Base-by-base conservation (phyloP, 2,888 invertebrate species). In the Lasioglossum figueresi region DNA sequence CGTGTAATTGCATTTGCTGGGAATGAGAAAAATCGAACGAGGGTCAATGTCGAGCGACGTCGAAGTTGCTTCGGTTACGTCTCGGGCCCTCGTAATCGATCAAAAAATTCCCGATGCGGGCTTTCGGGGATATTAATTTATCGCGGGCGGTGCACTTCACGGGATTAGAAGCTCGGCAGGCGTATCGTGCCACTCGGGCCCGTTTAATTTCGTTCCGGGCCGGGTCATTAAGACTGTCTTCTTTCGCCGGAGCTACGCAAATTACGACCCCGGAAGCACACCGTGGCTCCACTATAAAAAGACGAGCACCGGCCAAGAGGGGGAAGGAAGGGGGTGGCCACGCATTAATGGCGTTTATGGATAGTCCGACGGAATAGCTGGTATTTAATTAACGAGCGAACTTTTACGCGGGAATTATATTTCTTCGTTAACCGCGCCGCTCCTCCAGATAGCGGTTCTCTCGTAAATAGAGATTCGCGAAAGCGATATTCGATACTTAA, bases 191-290 rank as follows among this genome's bases (percentile, higher is more conserved):
- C 72, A 63, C 77, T 52, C 70, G 27, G 56, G 40, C 16, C 43
- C 43, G 43, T 70, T 80, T 80, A 80, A 80, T 80, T 80, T 56
- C 34, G 72, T 76, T 72, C 72, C 83, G 56, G 16, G 52, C 74
- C 63, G 59, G 43, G 63, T 83, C 75, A 77, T 83, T 83, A 77
- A 83, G 76, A 77, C 48, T 31, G 48, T 83, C 83, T 76, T 72
- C 76, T 76, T 83, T 52, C 70, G n/a, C 48, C 14, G 59, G 0
- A 16, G 48, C 70, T 23, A 63, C 70, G 83, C 83, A 63, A 83
- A 83, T 76, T 83, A 83, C 63, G 63, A 14, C 34, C 27, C 16
- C 71, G 23, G 45, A 34, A 31, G n/a, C n/a, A 43, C 37, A 37
- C 14, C 5, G 48, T n/a, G 66, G 66, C 34, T 8, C 31, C 34